Conservation (phyloP, 2,888 invertebrate genomes). For the Standfussiana lucernea region DNA sequence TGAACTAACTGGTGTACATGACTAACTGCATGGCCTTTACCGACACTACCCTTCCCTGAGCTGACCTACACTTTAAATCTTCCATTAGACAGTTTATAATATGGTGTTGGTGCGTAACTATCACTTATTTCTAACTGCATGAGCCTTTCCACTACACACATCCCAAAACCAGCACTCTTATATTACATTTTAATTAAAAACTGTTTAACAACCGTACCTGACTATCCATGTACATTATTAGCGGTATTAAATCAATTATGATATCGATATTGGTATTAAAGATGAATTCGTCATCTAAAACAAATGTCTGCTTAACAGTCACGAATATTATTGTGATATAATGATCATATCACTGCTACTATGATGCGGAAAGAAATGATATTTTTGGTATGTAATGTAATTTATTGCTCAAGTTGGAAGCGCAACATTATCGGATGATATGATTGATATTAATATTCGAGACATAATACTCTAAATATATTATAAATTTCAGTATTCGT, state of each 20-base stretch:
- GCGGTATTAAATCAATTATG: slow-evolving; percentile 64
- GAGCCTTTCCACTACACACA: slow-evolving; percentile 79
- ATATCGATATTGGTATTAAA: slow-evolving; percentile 58
- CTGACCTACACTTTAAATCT: slow-evolving; percentile 66
- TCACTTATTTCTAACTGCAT: slow-evolving; percentile 78
- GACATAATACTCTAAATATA: slow-evolving; percentile 78
- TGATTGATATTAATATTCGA: slow-evolving; percentile 78
- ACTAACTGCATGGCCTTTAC: slow-evolving; percentile 82
- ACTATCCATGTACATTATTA: slow-evolving; percentile 51
- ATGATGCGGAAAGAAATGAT: slow-evolving; percentile 81
- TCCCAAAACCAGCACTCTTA: slow-evolving; percentile 77
- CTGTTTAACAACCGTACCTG: slow-evolving; percentile 55
- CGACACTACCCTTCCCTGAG: slow-evolving; percentile 70
- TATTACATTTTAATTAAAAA: slow-evolving; percentile 24
- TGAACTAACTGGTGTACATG: slow-evolving; percentile 74
- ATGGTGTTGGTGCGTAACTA: slow-evolving; percentile 81
- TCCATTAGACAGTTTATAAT: slow-evolving; percentile 24
- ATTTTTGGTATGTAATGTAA: slow-evolving; percentile 88
- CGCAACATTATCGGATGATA: slow-evolving; percentile 79
- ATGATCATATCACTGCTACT: slow-evolving; percentile 87
- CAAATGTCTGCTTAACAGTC: slow-evolving; percentile 66
- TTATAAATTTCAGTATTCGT: slow-evolving; percentile 74
- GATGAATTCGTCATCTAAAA: slow-evolving; percentile 46
- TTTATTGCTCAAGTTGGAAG: slow-evolving; percentile 85
- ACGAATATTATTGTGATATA: slow-evolving; percentile 83